Evolutionary conservation across 2,797 vertebrate genomes (phyloP), one percentile per base, ranked within the genome.

Genomic region (Sus cebifrons): DNA sequence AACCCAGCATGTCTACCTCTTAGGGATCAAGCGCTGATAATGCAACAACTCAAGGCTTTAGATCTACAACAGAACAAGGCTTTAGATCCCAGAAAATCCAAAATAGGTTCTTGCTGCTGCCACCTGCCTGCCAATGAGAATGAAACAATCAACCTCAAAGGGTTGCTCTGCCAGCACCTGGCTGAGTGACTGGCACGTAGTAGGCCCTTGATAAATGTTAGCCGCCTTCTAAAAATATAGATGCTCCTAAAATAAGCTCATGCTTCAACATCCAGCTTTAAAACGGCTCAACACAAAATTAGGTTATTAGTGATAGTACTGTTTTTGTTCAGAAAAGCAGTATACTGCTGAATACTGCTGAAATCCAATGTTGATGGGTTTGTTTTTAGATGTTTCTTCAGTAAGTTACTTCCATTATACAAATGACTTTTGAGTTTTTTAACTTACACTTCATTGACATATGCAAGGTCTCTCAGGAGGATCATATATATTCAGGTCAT

Each of bases 281-380:
- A 13, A 9, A 68, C 6, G 6, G 91, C 74, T 9, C 5, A 44
- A 85, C 2, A 20, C 6, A 12, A 88, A 81, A 96, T 74, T 15
- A 56, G 58, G 49, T n/a, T 32, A 14, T 67, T 77, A 78, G 11
- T 77, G 36, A 52, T 4, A 85, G 1, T 64, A 89, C 81, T n/a
- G n/a, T 11, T 91, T 95, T 82, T 77, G 62, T 64, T 95, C 13
- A 96, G 84, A 92, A 52, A 85, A 65, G 9, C 14, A n/a, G 32
- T 27, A 79, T 70, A 27, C 9, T 89, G 44, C 68, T 79, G 58
- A 87, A 29, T 36, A 36, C 36, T 36, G 36, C 36, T 36, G 36
- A 36, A 36, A 36, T 36, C 36, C 36, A 58, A 74, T 49, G 27
- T 11, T 23, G 27, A 62, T 74, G 27, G 12, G 56, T 44, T 11